Evolutionary conservation across 2,888 invertebrate genomes (phyloP).

Genomic region (Malthinus seriepunctatus): DNA sequence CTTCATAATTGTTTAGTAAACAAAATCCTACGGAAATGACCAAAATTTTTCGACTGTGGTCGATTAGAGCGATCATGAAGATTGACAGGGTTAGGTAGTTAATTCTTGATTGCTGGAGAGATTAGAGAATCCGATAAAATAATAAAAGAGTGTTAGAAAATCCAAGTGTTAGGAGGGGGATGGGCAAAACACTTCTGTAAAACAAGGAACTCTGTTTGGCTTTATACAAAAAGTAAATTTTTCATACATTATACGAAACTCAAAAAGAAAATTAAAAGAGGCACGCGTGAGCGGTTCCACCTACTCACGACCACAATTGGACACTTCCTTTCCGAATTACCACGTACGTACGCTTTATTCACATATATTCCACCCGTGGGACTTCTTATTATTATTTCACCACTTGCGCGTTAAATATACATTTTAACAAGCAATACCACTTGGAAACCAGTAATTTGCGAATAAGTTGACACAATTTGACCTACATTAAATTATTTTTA

Average conservation of each 20-base stretch:
- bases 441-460: constrained; percentile 22
- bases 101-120: too few relatives aligned
- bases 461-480: constrained; percentile 17
- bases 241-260: not conserved
- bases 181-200: too few relatives aligned
- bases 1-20: too few relatives aligned
- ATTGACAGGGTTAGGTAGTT: too few relatives aligned
- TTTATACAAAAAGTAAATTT: not conserved
- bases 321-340: constrained; percentile 32
- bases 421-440: constrained; percentile 7
- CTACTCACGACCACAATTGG: constrained; percentile 31
- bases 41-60: too few relatives aligned
- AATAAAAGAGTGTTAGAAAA: too few relatives aligned
- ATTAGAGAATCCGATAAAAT: too few relatives aligned
- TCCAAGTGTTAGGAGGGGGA: too few relatives aligned
- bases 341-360: constrained; percentile 12
- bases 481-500: constrained; percentile 5
- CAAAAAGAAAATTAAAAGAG: constrained; percentile 21
- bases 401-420: constrained; percentile 19
- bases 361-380: constrained; percentile 24
- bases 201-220: too few relatives aligned
- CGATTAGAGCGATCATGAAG: too few relatives aligned
- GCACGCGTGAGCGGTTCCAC: constrained; percentile 32
- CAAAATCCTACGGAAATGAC: too few relatives aligned
- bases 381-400: constrained; percentile 23